Evolutionary conservation across 2,797 vertebrate genomes (phyloP), one percentile per base, ranked within the genome.

Genomic region (Phrynocephalus forsythii): DNA sequence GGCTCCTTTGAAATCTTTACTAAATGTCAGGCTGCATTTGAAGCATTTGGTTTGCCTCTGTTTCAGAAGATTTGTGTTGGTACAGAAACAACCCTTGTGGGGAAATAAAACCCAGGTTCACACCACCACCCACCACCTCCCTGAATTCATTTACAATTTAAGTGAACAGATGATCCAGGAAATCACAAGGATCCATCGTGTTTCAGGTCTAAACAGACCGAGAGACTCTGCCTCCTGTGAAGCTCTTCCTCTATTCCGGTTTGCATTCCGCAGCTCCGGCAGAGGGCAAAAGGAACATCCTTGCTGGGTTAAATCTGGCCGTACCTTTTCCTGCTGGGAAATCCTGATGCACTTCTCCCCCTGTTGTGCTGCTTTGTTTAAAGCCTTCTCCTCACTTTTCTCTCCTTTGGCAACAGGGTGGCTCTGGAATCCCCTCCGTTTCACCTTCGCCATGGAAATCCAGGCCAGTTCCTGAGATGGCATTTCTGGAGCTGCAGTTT

Each of bases 391-490:
- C 8, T 97, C 96, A 56, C n/a, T 50, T 87, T 88, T 92, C 28
- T 56, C 81, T 81, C 93, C 94, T 91, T 93, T 94, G 71, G 87
- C 82, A 86, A 97, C 92, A 0, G 94, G 92, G 48, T 95, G 94
- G 10, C 96, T 96, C 83, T 96, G 97, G 91, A 97, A 98, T 93
- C 96, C 93, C 90, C 93, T 98, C 92, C 97, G 98, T 84, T 97
- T 98, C 89, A 98, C 97, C 93, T 97, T 98, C 90, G 97, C 97
- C 95, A 97, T 72, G 20, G 96, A 97, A 90, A 99, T 92, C 98
- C 98, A 99, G 86, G 95, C 94, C 83, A 98, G 98, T 79, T 97
- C 95, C 87, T 92, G 86, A n/a, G 86, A 15, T 16, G 60, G 6
- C 10, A 16, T 44, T 92, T 92, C 93, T 68, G 0, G 50, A 85